Percentiles rank a stretch among this genome's conserved stretches.
phyloP scores from a whole-genome alignment of 1,140 invertebrate species.

The Oreohelix idahoensis region DNA sequence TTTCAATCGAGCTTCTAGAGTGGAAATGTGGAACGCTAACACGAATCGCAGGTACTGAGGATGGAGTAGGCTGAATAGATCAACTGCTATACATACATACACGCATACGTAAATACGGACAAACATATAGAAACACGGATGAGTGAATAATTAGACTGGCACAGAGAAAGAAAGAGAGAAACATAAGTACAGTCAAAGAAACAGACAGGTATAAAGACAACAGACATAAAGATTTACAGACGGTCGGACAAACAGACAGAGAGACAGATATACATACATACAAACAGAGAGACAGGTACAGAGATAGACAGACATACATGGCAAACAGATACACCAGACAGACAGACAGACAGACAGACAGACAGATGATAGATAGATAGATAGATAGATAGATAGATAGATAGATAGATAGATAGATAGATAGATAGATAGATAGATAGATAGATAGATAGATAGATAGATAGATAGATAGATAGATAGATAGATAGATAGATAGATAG shows the following conservation, averaged over 20 bases:
- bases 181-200: background rate
- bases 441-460: too few relatives aligned
- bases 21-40: conserved; percentile 63
- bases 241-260: background rate
- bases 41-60: conserved; percentile 79
- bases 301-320: background rate
- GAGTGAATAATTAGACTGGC: background rate
- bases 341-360: background rate
- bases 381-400: too few relatives aligned
- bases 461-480: too few relatives aligned
- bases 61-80: conserved; percentile 60
- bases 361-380: background rate
- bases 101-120: background rate
- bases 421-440: too few relatives aligned
- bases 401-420: too few relatives aligned
- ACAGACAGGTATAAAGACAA: background rate
- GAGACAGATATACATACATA: background rate
- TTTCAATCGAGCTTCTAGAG: conserved; percentile 39
- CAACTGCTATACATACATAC: background rate
- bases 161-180: background rate
- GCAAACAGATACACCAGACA: background rate
- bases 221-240: background rate
- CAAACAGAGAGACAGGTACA: background rate
- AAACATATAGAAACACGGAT: background rate
- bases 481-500: too few relatives aligned